phyloP scores from a whole-genome alignment of 2,888 invertebrate genomes.

The Siphlonurus alternatus region DNA sequence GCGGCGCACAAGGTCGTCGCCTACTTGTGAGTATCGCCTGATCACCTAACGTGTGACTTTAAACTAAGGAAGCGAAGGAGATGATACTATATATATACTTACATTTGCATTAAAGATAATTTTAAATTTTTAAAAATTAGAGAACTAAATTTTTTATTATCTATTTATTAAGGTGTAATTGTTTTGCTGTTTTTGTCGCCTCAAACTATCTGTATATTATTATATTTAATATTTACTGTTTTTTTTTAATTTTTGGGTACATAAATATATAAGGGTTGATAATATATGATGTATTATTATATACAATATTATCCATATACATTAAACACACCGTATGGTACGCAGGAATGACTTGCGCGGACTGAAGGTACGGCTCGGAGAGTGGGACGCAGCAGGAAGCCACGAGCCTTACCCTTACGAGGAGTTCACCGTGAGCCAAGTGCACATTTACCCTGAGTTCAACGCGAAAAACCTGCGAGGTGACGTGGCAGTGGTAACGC shows the following conservation, averaged over 20 bases:
- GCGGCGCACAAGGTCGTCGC: slow-evolving; percentile 51
- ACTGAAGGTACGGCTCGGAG: slow-evolving; percentile 53
- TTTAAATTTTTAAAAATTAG: background rate
- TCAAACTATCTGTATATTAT: no score
- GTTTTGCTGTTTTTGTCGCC: background rate
- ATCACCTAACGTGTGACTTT: no score
- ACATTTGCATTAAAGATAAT: background rate
- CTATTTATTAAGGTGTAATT: background rate
- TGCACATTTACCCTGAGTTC: slow-evolving; percentile 47
- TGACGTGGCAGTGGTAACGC: slow-evolving; percentile 60
- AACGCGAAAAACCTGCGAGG: slow-evolving; percentile 55
- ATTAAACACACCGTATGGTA: no score
- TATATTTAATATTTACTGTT: no score
- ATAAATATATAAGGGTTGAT: no score
- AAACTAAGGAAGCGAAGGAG: no score
- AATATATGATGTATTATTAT: no score
- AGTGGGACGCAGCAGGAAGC: slow-evolving; percentile 51
- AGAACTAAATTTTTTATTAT: background rate
- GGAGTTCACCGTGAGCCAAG: slow-evolving; percentile 38
- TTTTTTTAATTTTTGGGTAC: no score
- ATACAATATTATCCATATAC: no score
- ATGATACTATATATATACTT: no score
- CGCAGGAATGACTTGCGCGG: slow-evolving; percentile 14
- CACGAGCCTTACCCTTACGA: slow-evolving; percentile 46
- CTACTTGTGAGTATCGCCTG: slow-evolving; percentile 35